A percentile compares a stretch with the other conserved stretches of the same genome.
phyloP scores from a whole-genome alignment of 2,797 vertebrate genomes.

The Columba guinea region DNA sequence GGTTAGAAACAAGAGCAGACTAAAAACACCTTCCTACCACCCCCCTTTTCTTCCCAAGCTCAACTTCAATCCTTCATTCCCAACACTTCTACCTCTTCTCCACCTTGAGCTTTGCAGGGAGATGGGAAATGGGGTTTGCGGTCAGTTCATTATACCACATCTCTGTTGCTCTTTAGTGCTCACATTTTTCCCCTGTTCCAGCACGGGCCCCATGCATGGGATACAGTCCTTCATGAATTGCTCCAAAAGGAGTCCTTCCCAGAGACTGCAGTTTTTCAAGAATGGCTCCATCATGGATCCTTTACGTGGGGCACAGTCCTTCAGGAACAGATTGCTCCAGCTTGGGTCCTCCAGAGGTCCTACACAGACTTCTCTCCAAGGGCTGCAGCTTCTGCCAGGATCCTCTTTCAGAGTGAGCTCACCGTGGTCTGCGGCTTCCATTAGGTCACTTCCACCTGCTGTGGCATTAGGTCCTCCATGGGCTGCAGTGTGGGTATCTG shows the following conservation, averaged over 20 bases:
- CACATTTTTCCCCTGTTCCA: too few species aligned
- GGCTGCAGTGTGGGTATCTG: not conserved
- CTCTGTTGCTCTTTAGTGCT: too few species aligned
- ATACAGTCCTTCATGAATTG: not conserved
- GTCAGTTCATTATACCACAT: too few species aligned
- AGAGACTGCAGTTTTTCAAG: not conserved
- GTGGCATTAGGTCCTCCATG: fast-evolving
- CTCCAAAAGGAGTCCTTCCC: not conserved
- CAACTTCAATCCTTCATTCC: not conserved
- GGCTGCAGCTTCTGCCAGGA: not conserved
- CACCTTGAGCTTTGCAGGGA: fast-evolving
- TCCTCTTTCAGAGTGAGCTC: not conserved
- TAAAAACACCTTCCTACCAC: not conserved
- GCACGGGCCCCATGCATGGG: too few species aligned
- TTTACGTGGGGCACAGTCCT: not conserved
- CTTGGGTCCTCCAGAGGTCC: not conserved
- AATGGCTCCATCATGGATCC: not conserved
- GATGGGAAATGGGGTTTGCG: not conserved
- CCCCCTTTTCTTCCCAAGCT: not conserved
- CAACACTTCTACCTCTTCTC: not conserved
- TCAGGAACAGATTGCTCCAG: not conserved
- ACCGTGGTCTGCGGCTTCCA: not conserved
- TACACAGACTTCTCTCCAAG: fast-evolving
- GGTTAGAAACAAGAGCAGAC: not conserved
- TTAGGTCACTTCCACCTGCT: not conserved